Conservation (phyloP, 2,888 invertebrate genomes). For the Carterocephalus palaemon region DNA sequence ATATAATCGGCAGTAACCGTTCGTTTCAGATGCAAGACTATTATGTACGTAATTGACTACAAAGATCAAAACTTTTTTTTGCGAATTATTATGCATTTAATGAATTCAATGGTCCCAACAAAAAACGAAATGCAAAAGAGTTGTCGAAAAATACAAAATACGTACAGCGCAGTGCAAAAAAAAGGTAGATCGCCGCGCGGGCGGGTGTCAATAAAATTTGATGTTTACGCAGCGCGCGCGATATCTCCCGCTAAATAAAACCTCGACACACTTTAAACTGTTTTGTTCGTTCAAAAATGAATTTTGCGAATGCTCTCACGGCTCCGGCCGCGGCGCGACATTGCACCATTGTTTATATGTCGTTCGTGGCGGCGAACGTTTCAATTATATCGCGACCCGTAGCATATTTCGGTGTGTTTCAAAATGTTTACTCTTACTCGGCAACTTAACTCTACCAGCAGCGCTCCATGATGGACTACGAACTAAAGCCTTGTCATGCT, state of each 20-base stretch:
- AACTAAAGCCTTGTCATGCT: too few species aligned
- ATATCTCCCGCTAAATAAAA: slow-evolving; percentile 58
- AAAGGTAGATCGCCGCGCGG: slow-evolving; percentile 47
- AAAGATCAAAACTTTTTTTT: too few species aligned
- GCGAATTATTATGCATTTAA: slow-evolving; percentile 28
- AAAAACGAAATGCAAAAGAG: slow-evolving; percentile 19
- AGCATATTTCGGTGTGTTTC: slow-evolving; percentile 7
- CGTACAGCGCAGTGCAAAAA: slow-evolving; percentile 55
- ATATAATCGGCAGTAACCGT: too few species aligned
- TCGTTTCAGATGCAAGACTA: too few species aligned
- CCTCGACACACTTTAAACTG: slow-evolving; percentile 48
- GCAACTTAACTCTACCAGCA: too few species aligned
- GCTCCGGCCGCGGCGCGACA: slow-evolving; percentile 19
- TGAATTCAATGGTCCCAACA: slow-evolving; percentile 23
- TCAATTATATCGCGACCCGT: slow-evolving; percentile 23
- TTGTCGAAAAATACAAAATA: slow-evolving; percentile 31
- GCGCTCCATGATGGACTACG: too few species aligned
- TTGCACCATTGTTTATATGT: slow-evolving; percentile 22
- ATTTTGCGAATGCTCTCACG: slow-evolving; percentile 38
- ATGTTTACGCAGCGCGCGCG: slow-evolving; percentile 58
- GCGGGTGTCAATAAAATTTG: slow-evolving; percentile 67
- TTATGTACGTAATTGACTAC: too few species aligned
- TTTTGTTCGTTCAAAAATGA: slow-evolving; percentile 49
- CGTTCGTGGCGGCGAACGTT: slow-evolving; percentile 22
- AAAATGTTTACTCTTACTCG: slow-evolving; percentile 13